A percentile compares a stretch with the other conserved stretches of the same genome.
Evolutionary conservation across 1,140 invertebrate genomes (phyloP).

Genomic region (Cherax destructor): DNA sequence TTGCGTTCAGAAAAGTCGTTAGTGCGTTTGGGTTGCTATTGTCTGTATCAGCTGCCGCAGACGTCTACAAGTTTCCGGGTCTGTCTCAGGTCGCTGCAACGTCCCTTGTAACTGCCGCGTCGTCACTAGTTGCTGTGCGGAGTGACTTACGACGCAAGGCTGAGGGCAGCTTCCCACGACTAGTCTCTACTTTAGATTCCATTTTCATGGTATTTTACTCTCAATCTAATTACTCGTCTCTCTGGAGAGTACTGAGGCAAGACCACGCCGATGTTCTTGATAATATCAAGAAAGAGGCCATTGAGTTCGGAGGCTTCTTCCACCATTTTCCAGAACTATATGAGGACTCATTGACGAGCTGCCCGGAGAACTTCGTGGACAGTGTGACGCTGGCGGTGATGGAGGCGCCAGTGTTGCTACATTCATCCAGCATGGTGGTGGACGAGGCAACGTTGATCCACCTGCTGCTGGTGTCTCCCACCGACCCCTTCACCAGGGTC

Average conservation of each 20-base stretch:
- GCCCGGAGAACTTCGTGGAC: neutral
- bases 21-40: neutral
- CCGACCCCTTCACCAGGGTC: neutral
- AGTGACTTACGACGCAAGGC: neutral
- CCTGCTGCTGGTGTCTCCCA: neutral
- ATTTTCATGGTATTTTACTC: neutral
- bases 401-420: neutral
- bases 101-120: neutral
- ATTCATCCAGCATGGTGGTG: neutral
- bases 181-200: neutral
- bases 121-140: neutral
- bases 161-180: neutral
- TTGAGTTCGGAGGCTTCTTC: neutral
- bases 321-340: neutral
- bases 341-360: neutral
- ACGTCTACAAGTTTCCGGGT: neutral
- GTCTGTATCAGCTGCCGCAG: neutral
- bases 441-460: conserved; percentile 6
- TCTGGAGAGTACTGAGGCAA: neutral
- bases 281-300: neutral
- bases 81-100: neutral
- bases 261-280: neutral
- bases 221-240: neutral
- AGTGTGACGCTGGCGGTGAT: neutral
- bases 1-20: neutral